Evolutionary conservation across 2,888 invertebrate genomes (phyloP).

Genomic region (Halictus ligatus): DNA sequence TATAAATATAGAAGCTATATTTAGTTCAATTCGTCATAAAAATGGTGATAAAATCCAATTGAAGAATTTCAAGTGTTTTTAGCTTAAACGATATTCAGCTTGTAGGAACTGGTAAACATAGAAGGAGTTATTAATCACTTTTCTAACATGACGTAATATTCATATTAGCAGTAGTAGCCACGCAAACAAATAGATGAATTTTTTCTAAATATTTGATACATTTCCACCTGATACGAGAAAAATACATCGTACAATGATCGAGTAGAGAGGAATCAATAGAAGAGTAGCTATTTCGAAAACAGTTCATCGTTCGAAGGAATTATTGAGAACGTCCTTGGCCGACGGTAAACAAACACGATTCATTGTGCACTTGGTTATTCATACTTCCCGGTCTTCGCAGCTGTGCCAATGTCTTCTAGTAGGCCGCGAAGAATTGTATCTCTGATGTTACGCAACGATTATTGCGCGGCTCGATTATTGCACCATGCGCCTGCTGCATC

Average conservation of each 20-base stretch:
- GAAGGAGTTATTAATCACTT: too few species aligned
- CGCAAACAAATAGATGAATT: too few species aligned
- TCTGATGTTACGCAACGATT: constrained; percentile 50
- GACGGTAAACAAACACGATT: constrained; percentile 55
- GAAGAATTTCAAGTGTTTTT: too few species aligned
- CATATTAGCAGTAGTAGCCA: too few species aligned
- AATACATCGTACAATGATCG: not conserved
- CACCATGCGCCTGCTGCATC: not conserved
- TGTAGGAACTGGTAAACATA: too few species aligned
- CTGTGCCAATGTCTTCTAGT: constrained; percentile 49
- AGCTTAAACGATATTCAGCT: too few species aligned
- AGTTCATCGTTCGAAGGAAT: constrained; percentile 51
- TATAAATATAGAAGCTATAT: too few species aligned
- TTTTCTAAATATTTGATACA: not conserved
- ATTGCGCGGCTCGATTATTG: constrained; percentile 45
- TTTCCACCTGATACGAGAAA: not conserved
- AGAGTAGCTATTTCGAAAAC: not conserved
- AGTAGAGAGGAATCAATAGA: not conserved
- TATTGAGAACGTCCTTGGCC: constrained; percentile 49
- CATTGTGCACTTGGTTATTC: constrained; percentile 40
- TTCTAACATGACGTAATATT: too few species aligned
- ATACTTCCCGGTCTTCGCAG: constrained; percentile 40
- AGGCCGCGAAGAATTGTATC: constrained; percentile 46
- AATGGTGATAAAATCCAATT: too few species aligned
- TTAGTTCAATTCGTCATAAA: too few species aligned